These are phyloP conservation scores for Artibeus lituratus DNA, from an alignment of 2,797 vertebrate species.

Conservation along the genomic window DNA sequence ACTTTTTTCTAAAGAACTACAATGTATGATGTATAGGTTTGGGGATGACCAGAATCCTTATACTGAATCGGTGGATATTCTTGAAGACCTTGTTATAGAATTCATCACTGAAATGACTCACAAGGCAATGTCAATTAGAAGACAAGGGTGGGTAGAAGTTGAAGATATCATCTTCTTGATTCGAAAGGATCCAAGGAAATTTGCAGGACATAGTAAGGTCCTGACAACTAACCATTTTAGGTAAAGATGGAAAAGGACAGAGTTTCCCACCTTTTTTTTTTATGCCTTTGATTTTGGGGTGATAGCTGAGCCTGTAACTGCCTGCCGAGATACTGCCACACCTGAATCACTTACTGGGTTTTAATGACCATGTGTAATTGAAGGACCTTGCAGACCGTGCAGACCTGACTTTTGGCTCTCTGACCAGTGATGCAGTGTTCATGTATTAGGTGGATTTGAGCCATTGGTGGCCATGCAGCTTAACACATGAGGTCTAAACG, in stretches of 20 bases:
- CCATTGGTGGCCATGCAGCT: not conserved
- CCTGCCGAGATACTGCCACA: not conserved
- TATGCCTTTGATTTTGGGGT: not conserved
- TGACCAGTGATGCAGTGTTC: slow-evolving; percentile 21
- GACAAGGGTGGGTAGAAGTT: slow-evolving; percentile 97
- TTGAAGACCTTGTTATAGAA: slow-evolving; percentile 98
- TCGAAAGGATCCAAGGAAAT: slow-evolving; percentile 96
- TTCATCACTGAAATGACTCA: slow-evolving; percentile 99
- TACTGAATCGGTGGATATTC: slow-evolving; percentile 96
- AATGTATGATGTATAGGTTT: slow-evolving; percentile 99
- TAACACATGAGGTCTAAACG: not conserved
- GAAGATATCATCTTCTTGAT: slow-evolving; percentile 99
- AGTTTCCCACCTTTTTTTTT: slow-evolving; percentile 40
- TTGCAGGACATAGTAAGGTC: slow-evolving; percentile 82
- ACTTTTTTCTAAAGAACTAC: too few species aligned
- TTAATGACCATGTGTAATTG: not conserved
- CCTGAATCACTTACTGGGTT: slow-evolving; percentile 15
- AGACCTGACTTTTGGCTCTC: not conserved
- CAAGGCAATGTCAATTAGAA: slow-evolving; percentile 98
- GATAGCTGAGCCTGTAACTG: not conserved
- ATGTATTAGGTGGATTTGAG: not conserved
- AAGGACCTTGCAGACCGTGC: not conserved
- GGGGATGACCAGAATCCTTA: slow-evolving; percentile 99
- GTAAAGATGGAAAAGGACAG: slow-evolving; percentile 1
- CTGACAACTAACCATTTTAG: not conserved